Percentiles rank a stretch among this genome's conserved stretches.
Evolutionary conservation across 2,888 invertebrate genomes (phyloP).

Genomic region (Anodontia alba): DNA sequence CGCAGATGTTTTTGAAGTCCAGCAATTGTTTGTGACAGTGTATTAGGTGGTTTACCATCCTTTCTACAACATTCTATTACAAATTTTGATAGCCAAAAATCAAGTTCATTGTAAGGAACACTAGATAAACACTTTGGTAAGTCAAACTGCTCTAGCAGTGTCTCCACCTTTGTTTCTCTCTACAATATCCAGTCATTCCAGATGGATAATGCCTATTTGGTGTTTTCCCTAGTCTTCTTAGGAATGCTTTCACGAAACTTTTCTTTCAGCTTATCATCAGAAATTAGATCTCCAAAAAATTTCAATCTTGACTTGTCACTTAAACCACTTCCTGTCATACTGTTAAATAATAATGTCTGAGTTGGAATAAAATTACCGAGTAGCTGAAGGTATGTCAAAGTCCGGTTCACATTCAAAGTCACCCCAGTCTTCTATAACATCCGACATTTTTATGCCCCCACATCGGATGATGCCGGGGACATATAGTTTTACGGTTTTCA

Average conservation of each 20-base stretch:
- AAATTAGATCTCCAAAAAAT: neutral
- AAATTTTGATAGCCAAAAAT: conserved; percentile 8
- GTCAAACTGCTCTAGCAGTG: neutral
- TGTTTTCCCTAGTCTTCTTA: neutral
- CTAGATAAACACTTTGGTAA: neutral
- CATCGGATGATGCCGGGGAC: too few species aligned
- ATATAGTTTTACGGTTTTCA: too few species aligned
- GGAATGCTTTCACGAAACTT: neutral
- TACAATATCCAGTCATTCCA: neutral
- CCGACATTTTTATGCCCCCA: too few species aligned
- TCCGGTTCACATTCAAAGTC: too few species aligned
- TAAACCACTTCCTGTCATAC: neutral
- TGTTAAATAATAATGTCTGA: neutral
- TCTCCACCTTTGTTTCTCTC: neutral
- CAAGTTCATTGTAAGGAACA: neutral
- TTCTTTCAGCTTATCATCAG: neutral
- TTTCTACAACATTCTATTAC: neutral
- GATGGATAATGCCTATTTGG: neutral
- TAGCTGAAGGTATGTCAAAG: neutral
- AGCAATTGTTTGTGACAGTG: neutral
- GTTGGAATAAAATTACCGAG: neutral
- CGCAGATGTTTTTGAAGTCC: neutral
- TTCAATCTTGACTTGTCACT: neutral
- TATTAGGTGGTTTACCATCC: neutral
- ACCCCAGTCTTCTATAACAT: too few species aligned